A percentile compares a stretch with the other conserved stretches of the same genome.
Conservation (phyloP, 2,113 vertebrate genomes). For the Terrapene triunguis region DNA sequence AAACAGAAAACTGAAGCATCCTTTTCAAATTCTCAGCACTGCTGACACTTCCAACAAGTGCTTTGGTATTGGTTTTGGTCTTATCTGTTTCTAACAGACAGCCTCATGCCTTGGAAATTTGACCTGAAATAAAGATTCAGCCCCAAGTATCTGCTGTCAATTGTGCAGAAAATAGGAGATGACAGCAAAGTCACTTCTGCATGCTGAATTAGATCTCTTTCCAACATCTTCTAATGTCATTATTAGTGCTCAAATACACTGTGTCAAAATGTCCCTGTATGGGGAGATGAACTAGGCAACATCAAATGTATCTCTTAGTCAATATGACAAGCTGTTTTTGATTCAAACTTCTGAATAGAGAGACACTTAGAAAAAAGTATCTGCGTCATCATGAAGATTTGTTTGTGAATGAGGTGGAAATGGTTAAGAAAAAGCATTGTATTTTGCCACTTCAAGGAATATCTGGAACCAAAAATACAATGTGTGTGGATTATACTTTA, state of each 20-base stretch:
- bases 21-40: conserved; percentile 78
- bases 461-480: conserved; percentile 15
- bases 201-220: conserved; percentile 86
- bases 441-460: background rate
- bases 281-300: conserved; percentile 78
- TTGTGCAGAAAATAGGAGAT: conserved; percentile 87
- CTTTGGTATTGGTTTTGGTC: conserved; percentile 78
- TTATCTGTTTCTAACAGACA: conserved; percentile 87
- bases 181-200: conserved; percentile 86
- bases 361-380: conserved; percentile 32
- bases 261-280: conserved; percentile 83
- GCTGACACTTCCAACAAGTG: conserved; percentile 81
- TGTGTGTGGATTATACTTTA: background rate
- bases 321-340: conserved; percentile 78
- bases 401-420: conserved; percentile 2
- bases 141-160: conserved; percentile 86
- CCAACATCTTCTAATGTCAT: conserved; percentile 88
- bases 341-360: conserved; percentile 59
- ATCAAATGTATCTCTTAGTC: conserved; percentile 74
- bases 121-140: conserved; percentile 87
- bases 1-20: conserved; percentile 78
- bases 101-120: conserved; percentile 81
- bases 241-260: conserved; percentile 88
- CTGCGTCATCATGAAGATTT: conserved; percentile 38
- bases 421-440: background rate